These are phyloP conservation scores for Chrysemys picta DNA, from an alignment of 2,113 vertebrate species.

Conservation along the genomic window DNA sequence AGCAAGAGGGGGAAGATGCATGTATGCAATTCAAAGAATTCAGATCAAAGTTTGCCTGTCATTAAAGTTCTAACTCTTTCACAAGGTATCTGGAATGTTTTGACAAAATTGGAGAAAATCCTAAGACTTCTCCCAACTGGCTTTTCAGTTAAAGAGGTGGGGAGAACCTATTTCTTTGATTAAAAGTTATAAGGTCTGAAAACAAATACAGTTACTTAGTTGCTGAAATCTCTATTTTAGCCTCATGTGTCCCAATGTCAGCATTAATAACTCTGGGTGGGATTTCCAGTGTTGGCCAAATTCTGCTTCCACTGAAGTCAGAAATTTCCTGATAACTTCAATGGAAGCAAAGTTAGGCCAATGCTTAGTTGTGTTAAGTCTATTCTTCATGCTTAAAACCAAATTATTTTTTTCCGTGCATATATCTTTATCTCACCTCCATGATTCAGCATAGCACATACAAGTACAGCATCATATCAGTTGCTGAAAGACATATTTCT, in stretches of 20 bases:
- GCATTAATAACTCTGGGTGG: background rate
- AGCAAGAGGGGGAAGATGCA: background rate
- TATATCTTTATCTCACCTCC: slow-evolving; percentile 5
- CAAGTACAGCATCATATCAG: background rate
- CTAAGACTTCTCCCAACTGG: background rate
- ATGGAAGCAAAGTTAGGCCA: background rate
- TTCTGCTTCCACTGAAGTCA: background rate
- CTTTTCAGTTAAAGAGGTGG: background rate
- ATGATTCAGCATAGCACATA: background rate
- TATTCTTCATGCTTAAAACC: background rate
- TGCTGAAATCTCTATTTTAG: background rate
- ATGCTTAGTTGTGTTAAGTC: background rate
- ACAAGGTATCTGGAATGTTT: background rate
- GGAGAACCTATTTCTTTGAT: background rate
- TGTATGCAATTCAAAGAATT: slow-evolving; percentile 10
- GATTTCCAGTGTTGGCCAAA: background rate
- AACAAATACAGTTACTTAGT: background rate
- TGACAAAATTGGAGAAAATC: background rate
- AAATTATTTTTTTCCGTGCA: background rate
- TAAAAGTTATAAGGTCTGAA: background rate
- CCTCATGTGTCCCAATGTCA: accelerated
- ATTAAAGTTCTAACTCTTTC: background rate
- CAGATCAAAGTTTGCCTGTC: background rate
- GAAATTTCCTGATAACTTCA: background rate
- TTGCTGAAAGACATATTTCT: background rate